Conservation (phyloP, 2,888 invertebrate species). For the Metellina segmentata region DNA sequence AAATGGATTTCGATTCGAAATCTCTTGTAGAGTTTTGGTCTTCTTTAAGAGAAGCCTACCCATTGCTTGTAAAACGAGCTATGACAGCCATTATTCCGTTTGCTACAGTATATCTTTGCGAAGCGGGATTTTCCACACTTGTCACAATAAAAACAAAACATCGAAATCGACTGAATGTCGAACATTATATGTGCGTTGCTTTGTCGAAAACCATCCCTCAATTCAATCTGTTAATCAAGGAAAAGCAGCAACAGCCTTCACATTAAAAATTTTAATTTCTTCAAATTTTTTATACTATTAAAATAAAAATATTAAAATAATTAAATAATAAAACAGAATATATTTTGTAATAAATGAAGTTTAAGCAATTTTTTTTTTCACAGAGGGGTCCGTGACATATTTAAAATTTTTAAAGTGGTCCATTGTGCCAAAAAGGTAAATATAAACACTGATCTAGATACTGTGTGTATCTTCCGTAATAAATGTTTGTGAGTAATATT, state of each 20-base stretch:
- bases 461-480: too few relatives aligned
- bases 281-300: slow-evolving; percentile 22
- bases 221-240: slow-evolving; percentile 51
- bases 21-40: not conserved
- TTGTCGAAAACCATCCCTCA: slow-evolving; percentile 55
- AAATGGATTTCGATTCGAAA: slow-evolving; percentile 43
- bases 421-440: slow-evolving; percentile 68
- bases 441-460: too few relatives aligned
- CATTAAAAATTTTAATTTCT: slow-evolving; percentile 52
- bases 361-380: too few relatives aligned
- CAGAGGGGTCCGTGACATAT: slow-evolving; percentile 60
- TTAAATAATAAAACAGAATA: too few relatives aligned
- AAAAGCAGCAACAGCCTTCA: slow-evolving; percentile 55
- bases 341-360: too few relatives aligned
- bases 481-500: too few relatives aligned
- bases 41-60: slow-evolving; percentile 65
- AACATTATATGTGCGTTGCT: slow-evolving; percentile 51
- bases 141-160: slow-evolving; percentile 62
- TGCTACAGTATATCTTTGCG: slow-evolving; percentile 65
- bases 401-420: slow-evolving; percentile 62
- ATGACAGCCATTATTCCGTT: slow-evolving; percentile 66
- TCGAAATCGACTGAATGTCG: slow-evolving; percentile 54
- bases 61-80: slow-evolving; percentile 62
- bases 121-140: slow-evolving; percentile 58
- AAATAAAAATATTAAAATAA: slow-evolving; percentile 45